Evolutionary conservation across 1,140 invertebrate species (phyloP).

Genomic region (Xylocopa sonorina): DNA sequence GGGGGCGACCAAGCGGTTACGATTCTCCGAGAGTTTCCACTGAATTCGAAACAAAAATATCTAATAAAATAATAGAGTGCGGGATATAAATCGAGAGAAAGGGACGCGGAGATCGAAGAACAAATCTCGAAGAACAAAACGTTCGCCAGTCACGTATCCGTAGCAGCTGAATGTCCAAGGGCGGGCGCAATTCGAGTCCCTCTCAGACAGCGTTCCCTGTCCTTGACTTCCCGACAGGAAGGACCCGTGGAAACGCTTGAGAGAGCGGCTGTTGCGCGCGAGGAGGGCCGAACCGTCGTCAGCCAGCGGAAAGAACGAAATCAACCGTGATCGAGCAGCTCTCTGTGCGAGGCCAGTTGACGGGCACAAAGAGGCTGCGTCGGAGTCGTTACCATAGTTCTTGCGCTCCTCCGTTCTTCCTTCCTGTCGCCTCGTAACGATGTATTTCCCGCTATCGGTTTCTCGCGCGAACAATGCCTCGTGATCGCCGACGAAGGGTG

Average conservation of each 20-base stretch:
- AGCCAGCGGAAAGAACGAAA: constrained; percentile 54
- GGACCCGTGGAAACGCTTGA: not conserved
- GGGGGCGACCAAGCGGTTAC: too few species aligned
- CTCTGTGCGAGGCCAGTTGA: constrained; percentile 25
- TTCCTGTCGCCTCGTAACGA: constrained; percentile 73
- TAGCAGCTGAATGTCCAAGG: not conserved
- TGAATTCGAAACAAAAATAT: not conserved
- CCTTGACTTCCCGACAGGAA: constrained; percentile 8
- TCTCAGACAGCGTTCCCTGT: not conserved
- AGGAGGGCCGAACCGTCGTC: constrained; percentile 12
- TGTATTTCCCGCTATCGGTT: constrained; percentile 78
- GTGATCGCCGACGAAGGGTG: constrained; percentile 53
- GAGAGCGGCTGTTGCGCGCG: not conserved
- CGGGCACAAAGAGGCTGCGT: constrained; percentile 45
- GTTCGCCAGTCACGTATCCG: not conserved
- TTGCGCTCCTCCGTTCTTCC: constrained; percentile 64
- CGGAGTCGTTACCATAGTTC: constrained; percentile 61
- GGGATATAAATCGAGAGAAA: too few species aligned
- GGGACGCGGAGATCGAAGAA: not conserved
- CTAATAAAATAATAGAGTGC: too few species aligned
- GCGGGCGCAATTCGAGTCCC: not conserved
- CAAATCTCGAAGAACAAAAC: not conserved
- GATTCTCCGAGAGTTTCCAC: not conserved
- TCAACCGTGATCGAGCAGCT: constrained; percentile 58
- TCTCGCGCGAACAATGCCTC: constrained; percentile 74